Evolutionary conservation across 2,888 invertebrate genomes (phyloP).

Genomic region (Atethmia centrago): DNA sequence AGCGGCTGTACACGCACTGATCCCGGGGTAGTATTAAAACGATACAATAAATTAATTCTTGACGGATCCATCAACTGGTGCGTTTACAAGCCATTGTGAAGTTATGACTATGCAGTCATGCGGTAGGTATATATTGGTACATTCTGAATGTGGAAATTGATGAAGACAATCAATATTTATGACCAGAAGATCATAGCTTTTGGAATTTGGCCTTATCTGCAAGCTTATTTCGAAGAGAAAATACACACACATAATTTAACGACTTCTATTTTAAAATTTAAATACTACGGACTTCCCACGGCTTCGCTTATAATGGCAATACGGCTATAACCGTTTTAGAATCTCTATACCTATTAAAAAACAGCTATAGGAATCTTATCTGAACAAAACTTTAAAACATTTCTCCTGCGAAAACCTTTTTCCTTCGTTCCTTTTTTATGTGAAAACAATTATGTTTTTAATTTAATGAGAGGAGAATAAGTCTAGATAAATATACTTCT

Average conservation of each 20-base stretch:
- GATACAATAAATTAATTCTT: constrained; percentile 77
- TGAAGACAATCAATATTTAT: constrained; percentile 55
- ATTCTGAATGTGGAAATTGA: constrained; percentile 48
- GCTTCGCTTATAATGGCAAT: constrained; percentile 20
- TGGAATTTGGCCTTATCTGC: constrained; percentile 20
- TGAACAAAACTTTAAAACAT: neutral
- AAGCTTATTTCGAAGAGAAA: constrained; percentile 12
- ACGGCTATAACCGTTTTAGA: constrained; percentile 7
- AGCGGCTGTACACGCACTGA: constrained; percentile 55
- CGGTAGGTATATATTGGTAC: constrained; percentile 42
- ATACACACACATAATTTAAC: constrained; percentile 23
- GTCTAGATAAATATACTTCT: neutral
- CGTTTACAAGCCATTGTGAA: constrained; percentile 73
- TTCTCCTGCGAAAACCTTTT: neutral
- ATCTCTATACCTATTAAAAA: neutral
- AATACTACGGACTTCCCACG: constrained; percentile 19
- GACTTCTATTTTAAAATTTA: constrained; percentile 24
- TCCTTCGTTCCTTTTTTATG: neutral
- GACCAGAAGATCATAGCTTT: constrained; percentile 16
- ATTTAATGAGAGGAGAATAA: neutral
- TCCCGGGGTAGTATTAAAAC: constrained; percentile 67
- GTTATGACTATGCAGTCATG: constrained; percentile 58
- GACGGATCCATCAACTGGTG: constrained; percentile 74
- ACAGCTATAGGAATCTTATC: neutral
- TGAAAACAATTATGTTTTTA: neutral